Base-by-base conservation (phyloP, 2,797 vertebrate species). In the Odontamblyopus rebecca region DNA sequence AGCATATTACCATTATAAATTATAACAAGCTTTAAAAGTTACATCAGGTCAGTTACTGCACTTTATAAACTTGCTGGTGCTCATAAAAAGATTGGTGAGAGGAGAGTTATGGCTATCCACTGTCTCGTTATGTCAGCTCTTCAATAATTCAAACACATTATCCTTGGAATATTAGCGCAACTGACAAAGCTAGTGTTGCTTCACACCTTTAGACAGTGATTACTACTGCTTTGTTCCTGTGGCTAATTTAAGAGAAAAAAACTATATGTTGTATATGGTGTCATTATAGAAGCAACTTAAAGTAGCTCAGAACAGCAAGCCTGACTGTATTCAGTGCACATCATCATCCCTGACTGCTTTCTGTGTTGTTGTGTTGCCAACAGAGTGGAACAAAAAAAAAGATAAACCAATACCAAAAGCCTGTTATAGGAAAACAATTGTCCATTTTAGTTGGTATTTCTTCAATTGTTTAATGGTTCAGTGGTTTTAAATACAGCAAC, bases 321-420 rank as follows among this genome's bases (percentile, higher is more conserved):
- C 44, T 15, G 44, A 75, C 78, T 80, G 79, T 86, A 89, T 89
- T 88, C 85, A 73, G 29, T 32, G 70, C 87, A 84, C 86, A 86
- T 72, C 44, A 2, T 54, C 51, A 51, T 86, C 82, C 86, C 81
- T 82, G 82, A 85, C 85, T 85, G 81, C 79, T 79, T 79, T 29
- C 44, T 72, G 84, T 83, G 84, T 85, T 71, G n/a, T 80, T 84
- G 81, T 86, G 44, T 48, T 13, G 44, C 13, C 44, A 48, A 15
- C 13, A 4, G 44, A 48, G 44, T 13, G 44, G 44, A 48, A 48
- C 3, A 13, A 15, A 48, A 15, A 4, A 48, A 1, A 48, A 2
- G 41, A 44, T 16, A 48, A 13, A 48, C 44, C 44, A 48, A 48
- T 13, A 48, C 12, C 12, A 3, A 38, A 1, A 38, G 8, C 35